Conservation (phyloP, 2,797 vertebrate species). For the Hippocampus kuda region DNA sequence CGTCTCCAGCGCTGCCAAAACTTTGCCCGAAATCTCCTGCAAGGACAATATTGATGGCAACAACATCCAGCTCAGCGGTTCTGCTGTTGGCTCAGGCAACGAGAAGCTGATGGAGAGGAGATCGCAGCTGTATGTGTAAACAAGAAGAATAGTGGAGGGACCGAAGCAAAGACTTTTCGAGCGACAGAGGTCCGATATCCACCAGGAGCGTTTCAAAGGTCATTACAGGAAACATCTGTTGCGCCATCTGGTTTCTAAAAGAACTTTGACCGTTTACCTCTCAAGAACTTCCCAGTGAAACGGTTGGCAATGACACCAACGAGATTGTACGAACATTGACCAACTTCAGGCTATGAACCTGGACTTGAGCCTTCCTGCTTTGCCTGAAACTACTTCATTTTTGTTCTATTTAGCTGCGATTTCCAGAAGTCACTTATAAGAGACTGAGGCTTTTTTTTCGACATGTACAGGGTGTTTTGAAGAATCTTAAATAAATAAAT, state of each 20-base stretch:
- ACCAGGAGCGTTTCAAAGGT: background rate
- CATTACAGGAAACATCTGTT: background rate
- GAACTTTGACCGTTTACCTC: background rate
- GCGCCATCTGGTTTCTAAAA: background rate
- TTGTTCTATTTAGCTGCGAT: too few relatives aligned
- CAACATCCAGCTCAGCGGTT: conserved; percentile 57
- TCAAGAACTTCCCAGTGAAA: background rate
- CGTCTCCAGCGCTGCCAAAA: conserved; percentile 79
- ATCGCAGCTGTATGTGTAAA: conserved; percentile 9
- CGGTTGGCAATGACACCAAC: background rate
- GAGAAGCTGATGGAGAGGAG: conserved; percentile 31
- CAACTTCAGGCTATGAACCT: background rate
- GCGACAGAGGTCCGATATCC: background rate
- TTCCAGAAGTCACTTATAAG: background rate
- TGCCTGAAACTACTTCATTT: background rate
- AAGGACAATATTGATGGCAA: conserved; percentile 63
- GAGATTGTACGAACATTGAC: background rate
- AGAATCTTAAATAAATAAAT: background rate
- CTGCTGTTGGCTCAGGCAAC: background rate
- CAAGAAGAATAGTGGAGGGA: background rate
- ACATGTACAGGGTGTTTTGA: background rate
- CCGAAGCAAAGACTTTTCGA: background rate
- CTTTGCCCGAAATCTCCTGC: conserved; percentile 80
- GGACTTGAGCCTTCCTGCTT: background rate
- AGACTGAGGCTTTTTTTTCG: too few relatives aligned